Base-by-base conservation (phyloP, 2,888 invertebrate species). In the Stenurella melanura region DNA sequence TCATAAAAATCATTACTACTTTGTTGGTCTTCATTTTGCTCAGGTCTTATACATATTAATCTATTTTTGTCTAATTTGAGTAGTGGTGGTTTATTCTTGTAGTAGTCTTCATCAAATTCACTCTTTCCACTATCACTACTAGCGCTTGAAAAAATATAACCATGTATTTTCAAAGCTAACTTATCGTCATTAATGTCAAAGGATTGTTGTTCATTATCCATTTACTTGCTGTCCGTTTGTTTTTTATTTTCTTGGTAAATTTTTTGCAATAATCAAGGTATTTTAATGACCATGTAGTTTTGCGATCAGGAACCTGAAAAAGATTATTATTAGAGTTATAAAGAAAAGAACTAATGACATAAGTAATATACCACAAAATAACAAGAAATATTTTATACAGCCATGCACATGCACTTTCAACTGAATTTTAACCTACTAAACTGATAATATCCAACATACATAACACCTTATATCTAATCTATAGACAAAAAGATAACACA, bases 51-150 rank as follows among this genome's bases (percentile, higher is more conserved):
- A 18, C 6, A 17, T 19, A 66, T 19, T 38, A 42, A 21, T 15
- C 50, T 19, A n/a, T 11, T 26, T 50, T 7, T 4, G 30, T 58
- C 26, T 18, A 74, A 71, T 15, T 61, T 17, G 9, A 61, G 0
- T 0, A 73, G 70, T 6, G 76, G 76, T 30, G 81, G 79, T 73
- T 73, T 63, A 6, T 57, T 26, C 17, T 57, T 68, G 11, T 57
- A 76, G 67, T 81, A 80, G 21, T 67, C 70, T 12, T 79, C 81
- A 58, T 79, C 78, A 34, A 81, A 80, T 5, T 77, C 74, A 63
- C 77, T 81, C 66, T 77, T 73, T 12, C 74, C 75, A 67, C 76
- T 74, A 30, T 70, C 68, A 34, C 66, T 63, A 26, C 66, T 63
- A 26, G 56, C 57, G 2, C 42, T 66, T 42, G 50, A 3, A 15